These are phyloP conservation scores for Erpobdella octoculata DNA, from an alignment of 2,888 invertebrate genomes.

Conservation along the genomic window DNA sequence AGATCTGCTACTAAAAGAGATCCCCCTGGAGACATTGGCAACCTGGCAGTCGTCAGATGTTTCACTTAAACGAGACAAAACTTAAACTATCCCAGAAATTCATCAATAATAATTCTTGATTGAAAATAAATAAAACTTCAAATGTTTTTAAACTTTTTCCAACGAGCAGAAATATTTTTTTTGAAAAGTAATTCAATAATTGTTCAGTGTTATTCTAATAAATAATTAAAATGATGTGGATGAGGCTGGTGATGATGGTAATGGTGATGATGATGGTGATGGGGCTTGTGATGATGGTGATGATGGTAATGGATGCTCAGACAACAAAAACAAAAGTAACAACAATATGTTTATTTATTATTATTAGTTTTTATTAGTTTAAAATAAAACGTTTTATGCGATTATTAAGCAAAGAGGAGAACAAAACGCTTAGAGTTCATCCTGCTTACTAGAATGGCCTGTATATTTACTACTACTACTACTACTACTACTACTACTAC, in stretches of 20 bases:
- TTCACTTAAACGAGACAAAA: too few species aligned
- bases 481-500: slow-evolving; percentile 27
- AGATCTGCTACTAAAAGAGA: too few species aligned
- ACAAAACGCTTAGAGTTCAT: too few species aligned
- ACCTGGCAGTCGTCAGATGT: too few species aligned
- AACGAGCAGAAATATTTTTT: too few species aligned
- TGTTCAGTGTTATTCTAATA: neutral
- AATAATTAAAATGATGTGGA: neutral
- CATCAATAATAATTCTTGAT: too few species aligned
- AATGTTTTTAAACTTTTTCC: too few species aligned
- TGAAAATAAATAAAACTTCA: too few species aligned
- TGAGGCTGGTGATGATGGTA: neutral
- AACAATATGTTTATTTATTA: neutral
- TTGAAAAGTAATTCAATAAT: too few species aligned
- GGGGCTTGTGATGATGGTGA: neutral
- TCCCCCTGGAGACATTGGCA: too few species aligned
- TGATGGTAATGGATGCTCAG: neutral
- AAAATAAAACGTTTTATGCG: slow-evolving; percentile 10
- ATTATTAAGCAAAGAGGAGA: too few species aligned
- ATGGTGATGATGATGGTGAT: neutral
- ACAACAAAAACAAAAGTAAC: neutral
- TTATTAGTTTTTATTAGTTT: neutral
- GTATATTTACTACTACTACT: slow-evolving; percentile 28
- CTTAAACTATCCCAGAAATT: too few species aligned
- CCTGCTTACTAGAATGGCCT: slow-evolving; percentile 26